These are phyloP conservation scores for Aphodius sticticus DNA, from an alignment of 2,888 invertebrate species.

Conservation along the genomic window DNA sequence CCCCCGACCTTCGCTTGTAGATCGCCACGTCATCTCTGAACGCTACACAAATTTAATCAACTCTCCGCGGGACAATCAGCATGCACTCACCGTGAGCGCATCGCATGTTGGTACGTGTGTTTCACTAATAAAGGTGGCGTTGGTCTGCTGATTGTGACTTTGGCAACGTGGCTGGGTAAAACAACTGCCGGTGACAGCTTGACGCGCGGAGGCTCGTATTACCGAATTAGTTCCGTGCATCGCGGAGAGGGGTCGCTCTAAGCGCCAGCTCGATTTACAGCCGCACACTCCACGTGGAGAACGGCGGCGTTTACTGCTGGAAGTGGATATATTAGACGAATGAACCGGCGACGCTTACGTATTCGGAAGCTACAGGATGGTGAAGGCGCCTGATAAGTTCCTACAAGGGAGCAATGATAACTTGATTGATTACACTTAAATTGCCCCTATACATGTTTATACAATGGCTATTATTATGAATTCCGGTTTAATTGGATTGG, in stretches of 20 bases:
- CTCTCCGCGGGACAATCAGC: neutral
- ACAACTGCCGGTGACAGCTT: constrained; percentile 29
- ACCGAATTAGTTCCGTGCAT: constrained; percentile 4
- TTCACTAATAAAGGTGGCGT: constrained; percentile 31
- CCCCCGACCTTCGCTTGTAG: neutral
- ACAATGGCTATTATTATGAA: neutral
- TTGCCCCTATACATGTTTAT: constrained; percentile 4
- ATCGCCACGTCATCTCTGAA: neutral
- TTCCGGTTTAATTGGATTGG: constrained; percentile 4
- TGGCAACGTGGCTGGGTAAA: constrained; percentile 34
- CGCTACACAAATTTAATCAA: neutral
- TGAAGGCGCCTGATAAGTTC: neutral
- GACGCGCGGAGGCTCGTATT: constrained; percentile 23
- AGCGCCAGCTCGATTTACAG: constrained; percentile 15
- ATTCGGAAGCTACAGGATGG: neutral
- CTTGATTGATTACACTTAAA: constrained; percentile 4
- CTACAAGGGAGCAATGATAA: neutral
- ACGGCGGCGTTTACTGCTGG: neutral
- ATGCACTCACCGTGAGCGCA: constrained; percentile 8
- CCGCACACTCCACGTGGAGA: constrained; percentile 16
- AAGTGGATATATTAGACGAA: neutral
- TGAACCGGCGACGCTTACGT: neutral
- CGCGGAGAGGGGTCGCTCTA: neutral
- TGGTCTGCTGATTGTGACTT: constrained; percentile 32
- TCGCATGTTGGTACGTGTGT: constrained; percentile 26